Evolutionary conservation across 2,797 vertebrate genomes (phyloP), one percentile per base, ranked within the genome.

Genomic region (Etheostoma perlongum): DNA sequence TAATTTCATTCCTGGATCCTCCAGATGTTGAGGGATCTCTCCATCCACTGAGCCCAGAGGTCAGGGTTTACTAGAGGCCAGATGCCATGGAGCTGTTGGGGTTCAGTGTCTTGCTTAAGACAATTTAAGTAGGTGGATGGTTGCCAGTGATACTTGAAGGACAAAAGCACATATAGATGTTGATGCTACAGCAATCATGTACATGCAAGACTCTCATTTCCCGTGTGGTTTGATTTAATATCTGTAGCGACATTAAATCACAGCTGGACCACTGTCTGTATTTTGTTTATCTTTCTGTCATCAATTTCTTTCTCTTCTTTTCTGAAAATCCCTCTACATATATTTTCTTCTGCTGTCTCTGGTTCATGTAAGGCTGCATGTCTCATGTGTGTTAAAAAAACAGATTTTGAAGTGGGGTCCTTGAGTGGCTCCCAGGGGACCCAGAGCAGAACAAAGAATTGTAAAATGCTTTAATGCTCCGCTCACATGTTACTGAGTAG

Each of bases 41-140:
- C 11, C 25, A 40, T 53, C 59, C 30, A 52, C 48, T 53, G 33
- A 76, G 79, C 76, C 83, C 82, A 86, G 63, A 89, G 76, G 84
- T 86, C 84, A 93, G 23, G 52, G 60, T 70, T 19, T 21, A 48
- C 4, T 13, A 2, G 3, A 72, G 21, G 44, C n/a, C 16, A 13
- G 5, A 36, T 42, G 25, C 6, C 15, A 5, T 67, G 44, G 8
- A 53, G 49, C 61, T 69, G 49, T 1, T 42, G 2, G 8, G 36
- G 27, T 47, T 63, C 11, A 16, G 40, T 54, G 7, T 63, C 3
- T 67, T 67, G 36, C 67, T 73, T 33, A 10, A 47, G 36, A 16
- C 16, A n/a, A 64, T 59, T 30, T 44, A 5, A 25, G 40, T 21
- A 36, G 36, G 42, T 30, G 21, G 21, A 36, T 55, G 9, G 21